Evolutionary conservation across 1,140 invertebrate species (phyloP).

Genomic region (Listronotus oregonensis): DNA sequence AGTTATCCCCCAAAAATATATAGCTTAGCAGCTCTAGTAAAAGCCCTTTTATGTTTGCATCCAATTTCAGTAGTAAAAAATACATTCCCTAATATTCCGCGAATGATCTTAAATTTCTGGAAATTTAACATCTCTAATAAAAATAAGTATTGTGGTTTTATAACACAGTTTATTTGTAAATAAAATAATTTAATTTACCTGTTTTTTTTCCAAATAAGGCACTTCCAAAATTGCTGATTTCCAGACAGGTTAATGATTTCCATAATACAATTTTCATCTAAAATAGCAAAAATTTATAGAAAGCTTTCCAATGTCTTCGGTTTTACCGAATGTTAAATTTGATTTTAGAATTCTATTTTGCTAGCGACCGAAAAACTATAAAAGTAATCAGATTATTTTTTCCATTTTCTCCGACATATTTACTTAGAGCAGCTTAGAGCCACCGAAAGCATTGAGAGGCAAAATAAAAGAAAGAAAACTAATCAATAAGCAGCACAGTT

Average conservation of each 20-base stretch:
- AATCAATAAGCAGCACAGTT: constrained; percentile 25
- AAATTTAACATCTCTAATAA: too few relatives aligned
- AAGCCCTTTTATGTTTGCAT: too few relatives aligned
- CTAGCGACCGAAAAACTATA: constrained; percentile 26
- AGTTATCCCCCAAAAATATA: too few relatives aligned
- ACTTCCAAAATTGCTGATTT: neutral
- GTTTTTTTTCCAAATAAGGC: too few relatives aligned
- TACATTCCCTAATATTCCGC: too few relatives aligned
- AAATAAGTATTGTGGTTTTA: too few relatives aligned
- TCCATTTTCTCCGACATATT: constrained; percentile 32
- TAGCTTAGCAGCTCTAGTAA: too few relatives aligned
- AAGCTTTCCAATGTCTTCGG: neutral
- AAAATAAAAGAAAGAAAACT: constrained; percentile 15
- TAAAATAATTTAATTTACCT: too few relatives aligned
- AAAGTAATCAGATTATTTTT: constrained; percentile 35
- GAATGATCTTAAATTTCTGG: too few relatives aligned
- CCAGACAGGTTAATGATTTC: neutral
- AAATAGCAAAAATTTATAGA: constrained; percentile 2
- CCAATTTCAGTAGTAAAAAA: too few relatives aligned
- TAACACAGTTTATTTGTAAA: too few relatives aligned
- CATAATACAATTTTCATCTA: neutral
- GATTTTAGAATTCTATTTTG: constrained; percentile 32
- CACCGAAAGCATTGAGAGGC: constrained; percentile 5
- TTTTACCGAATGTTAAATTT: constrained; percentile 20
- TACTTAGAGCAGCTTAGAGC: constrained; percentile 17